Conservation (phyloP, 92 coral and sea anemone genomes). For the Pocillopora grandis region DNA sequence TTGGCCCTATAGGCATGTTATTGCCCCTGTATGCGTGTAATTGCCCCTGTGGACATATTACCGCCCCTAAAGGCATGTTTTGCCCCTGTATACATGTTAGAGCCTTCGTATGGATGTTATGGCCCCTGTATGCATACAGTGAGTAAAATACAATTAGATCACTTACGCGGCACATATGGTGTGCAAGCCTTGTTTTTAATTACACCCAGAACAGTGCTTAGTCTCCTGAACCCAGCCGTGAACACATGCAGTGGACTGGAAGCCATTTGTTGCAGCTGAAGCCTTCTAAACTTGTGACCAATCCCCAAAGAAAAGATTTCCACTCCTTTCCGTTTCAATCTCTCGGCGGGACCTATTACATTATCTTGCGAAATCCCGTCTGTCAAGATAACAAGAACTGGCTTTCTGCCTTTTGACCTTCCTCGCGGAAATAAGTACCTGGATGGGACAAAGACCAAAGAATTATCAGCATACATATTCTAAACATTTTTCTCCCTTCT, state of each 20-base stretch:
- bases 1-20: too few species aligned
- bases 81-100: too few species aligned
- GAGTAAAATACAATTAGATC: neutral
- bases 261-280: constrained; percentile 57
- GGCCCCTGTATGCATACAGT: neutral
- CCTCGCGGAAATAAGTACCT: constrained; percentile 55
- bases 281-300: constrained; percentile 57
- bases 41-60: too few species aligned
- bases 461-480: neutral
- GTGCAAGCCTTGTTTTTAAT: constrained; percentile 54
- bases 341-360: constrained; percentile 45
- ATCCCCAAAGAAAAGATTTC: constrained; percentile 67
- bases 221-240: constrained; percentile 54
- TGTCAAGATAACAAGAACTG: constrained; percentile 65
- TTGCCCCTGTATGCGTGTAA: too few species aligned
- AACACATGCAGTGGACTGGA: constrained; percentile 55
- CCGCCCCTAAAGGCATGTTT: too few species aligned
- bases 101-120: too few species aligned
- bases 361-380: constrained; percentile 78
- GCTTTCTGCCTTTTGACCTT: constrained; percentile 55
- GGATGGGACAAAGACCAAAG: neutral
- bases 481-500: too few species aligned
- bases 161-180: constrained; percentile 52
- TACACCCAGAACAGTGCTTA: constrained; percentile 37
- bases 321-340: constrained; percentile 55